Base-by-base conservation (phyloP, 1,140 invertebrate species). In the Pogonomyrmex californicus region DNA sequence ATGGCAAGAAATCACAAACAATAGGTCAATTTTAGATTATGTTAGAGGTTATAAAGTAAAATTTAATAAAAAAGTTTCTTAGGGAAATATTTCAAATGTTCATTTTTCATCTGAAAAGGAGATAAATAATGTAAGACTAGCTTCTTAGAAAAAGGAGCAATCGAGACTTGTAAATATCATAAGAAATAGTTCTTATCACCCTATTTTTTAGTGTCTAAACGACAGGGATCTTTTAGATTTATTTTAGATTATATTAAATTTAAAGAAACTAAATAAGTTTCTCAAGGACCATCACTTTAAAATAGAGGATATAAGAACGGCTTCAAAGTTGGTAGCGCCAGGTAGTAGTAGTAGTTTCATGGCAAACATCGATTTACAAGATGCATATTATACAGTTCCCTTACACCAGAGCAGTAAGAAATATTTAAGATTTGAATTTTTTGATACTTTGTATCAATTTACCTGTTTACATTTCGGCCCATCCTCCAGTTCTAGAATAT, bases 391-490 rank as follows among this genome's bases (percentile, higher is more conserved):
- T 58, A 1, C 44, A 9, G 44, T 83, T 10, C 71, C 79, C 0
- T 44, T 85, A 17, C 41, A 87, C 58, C 66, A 77, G 76, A n/a
- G 82, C 1, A 62, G 68, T 85, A 79, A 60, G 81, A 91, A 90
- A 66, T 86, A 56, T 23, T 68, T 88, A 71, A 86, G 90, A n/a
- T n/a, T n/a, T n/a, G n/a, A n/a, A n/a, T n/a, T n/a, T n/a, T n/a
- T n/a, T n/a, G n/a, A n/a, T n/a, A 41, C 89, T 92, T 81, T n/a
- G 56, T 91, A 54, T 86, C 33, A 91, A 70, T 91, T 89, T 75
- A 87, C 68, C n/a, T 89, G 86, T 86, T 47, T 90, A 17, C 90
- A 81, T 38, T 92, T 92, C 63, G 91, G 88, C 1, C 44, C 90
- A 44, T 63, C 51, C n/a, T 77, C 58, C 0, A 68, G 51, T 12